These are phyloP conservation scores for Drosophila elegans DNA, from an alignment of 1,140 invertebrate genomes.

Conservation along the genomic window DNA sequence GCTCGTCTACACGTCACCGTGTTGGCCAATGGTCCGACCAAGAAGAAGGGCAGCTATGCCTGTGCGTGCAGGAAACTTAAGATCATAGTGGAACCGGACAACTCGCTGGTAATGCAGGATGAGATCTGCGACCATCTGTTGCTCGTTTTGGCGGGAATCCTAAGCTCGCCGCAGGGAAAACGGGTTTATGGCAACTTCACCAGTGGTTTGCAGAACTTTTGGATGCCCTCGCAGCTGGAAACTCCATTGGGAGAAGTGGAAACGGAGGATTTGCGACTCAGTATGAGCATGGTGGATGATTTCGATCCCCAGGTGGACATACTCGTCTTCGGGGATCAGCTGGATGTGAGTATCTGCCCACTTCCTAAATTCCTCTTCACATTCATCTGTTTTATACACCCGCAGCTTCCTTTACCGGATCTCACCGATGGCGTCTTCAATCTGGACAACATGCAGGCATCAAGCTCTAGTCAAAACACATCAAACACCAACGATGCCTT, in stretches of 20 bases:
- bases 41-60: constrained; percentile 54
- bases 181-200: constrained; percentile 68
- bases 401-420: constrained; percentile 53
- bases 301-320: constrained; percentile 68
- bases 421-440: constrained; percentile 61
- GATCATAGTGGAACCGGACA: constrained; percentile 80
- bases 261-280: constrained; percentile 51
- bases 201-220: constrained; percentile 65
- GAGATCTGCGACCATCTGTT: constrained; percentile 83
- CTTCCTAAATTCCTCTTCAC: neutral
- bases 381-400: neutral
- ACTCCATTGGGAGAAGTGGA: constrained; percentile 57
- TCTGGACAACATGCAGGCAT: constrained; percentile 52
- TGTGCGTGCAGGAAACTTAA: constrained; percentile 79
- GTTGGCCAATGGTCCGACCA: constrained; percentile 54
- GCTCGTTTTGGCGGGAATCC: constrained; percentile 69
- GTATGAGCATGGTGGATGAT: constrained; percentile 51
- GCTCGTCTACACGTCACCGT: constrained; percentile 74
- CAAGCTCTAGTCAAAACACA: constrained; percentile 10
- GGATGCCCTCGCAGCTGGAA: constrained; percentile 73
- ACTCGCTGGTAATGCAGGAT: constrained; percentile 80
- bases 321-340: constrained; percentile 72
- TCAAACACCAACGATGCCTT: constrained; percentile 38
- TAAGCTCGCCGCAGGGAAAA: constrained; percentile 72
- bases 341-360: constrained; percentile 52